Base-by-base conservation (phyloP, 1,140 invertebrate genomes). In the Zophobas atratus region DNA sequence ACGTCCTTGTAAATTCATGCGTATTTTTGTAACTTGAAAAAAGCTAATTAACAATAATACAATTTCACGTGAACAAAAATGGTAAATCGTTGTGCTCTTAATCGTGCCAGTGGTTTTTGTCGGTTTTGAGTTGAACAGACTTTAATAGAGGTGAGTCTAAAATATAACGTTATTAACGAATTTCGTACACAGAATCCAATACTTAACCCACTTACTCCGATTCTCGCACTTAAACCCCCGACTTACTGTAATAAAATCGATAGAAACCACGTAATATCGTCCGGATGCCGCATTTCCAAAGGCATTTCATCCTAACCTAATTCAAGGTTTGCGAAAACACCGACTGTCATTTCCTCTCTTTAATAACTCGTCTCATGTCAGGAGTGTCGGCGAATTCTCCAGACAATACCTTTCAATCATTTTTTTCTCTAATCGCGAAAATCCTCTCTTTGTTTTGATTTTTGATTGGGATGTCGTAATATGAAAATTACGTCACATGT, bases 1-100 rank as follows among this genome's bases (percentile, higher is more conserved):
- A 79, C 75, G 77, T 79, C 77, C 77, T 79, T 79, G 77, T 76
- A 70, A 76, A 70, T 74, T 73, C 70, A 72, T 51, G 41, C 34
- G 34, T 55, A 49, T 73, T 73, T 73, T 55, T 32, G 8, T 41
- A 38, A 67, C 38, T 67, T 43, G 2, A 43, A 48, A 67, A 67
- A 67, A 67, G 6, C 8, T 43, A 51, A 51, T 2, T 6, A 51
- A 51, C 6, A 51, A 6, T 51, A 51, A n/a, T 6, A 38, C 20
- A 67, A 67, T 67, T 67, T 43, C 20, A 34, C 43, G 49, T 46
- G 39, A 41, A 33, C 20, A 20, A 46, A 67, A 67, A 67, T 41
- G 39, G 43, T 67, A n/a, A 8, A n/a, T 8, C 32, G 2, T 39
- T 63, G 57, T 63, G 57, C 6, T 63, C 1, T 6, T 38, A 63